Conservation (phyloP, 1,140 invertebrate species). For the Drosophila lini region DNA sequence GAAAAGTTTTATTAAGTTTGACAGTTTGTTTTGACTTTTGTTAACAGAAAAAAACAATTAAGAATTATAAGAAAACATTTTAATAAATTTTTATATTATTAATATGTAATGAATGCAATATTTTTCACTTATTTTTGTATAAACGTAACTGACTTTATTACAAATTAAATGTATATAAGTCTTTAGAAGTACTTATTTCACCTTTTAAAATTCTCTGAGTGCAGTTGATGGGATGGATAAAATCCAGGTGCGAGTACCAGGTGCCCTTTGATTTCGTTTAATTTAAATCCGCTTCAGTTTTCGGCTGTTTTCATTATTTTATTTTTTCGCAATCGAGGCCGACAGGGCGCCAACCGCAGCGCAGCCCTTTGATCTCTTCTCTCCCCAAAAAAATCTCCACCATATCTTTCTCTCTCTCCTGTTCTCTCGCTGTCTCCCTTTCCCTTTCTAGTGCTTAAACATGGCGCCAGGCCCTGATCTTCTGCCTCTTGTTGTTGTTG, state of each 20-base stretch:
- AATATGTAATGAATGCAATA: no score
- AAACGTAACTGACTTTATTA: no score
- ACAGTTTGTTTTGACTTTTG: not conserved
- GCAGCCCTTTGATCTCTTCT: constrained; percentile 71
- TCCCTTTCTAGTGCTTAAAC: constrained; percentile 53
- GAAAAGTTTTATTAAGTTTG: not conserved
- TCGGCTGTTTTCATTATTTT: constrained; percentile 26
- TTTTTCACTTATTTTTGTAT: no score
- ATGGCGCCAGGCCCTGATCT: constrained; percentile 64
- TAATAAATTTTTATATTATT: no score
- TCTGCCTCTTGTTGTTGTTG: constrained; percentile 47
- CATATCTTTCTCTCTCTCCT: not conserved
- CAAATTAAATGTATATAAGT: no score
- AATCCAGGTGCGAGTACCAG: constrained; percentile 7
- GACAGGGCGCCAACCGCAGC: constrained; percentile 55
- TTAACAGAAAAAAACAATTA: not conserved
- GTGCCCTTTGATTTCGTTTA: constrained; percentile 37
- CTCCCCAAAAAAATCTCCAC: constrained; percentile 14
- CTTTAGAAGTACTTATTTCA: not conserved
- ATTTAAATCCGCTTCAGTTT: constrained; percentile 21
- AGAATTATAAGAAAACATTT: not conserved
- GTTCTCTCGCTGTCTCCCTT: constrained; percentile 8
- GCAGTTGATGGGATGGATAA: constrained; percentile 31
- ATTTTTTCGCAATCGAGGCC: constrained; percentile 69
- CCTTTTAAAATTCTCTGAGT: not conserved